A percentile compares a stretch with the other conserved stretches of the same genome.
Evolutionary conservation across 2,888 invertebrate genomes (phyloP).

Genomic region (Entomobrya proxima): DNA sequence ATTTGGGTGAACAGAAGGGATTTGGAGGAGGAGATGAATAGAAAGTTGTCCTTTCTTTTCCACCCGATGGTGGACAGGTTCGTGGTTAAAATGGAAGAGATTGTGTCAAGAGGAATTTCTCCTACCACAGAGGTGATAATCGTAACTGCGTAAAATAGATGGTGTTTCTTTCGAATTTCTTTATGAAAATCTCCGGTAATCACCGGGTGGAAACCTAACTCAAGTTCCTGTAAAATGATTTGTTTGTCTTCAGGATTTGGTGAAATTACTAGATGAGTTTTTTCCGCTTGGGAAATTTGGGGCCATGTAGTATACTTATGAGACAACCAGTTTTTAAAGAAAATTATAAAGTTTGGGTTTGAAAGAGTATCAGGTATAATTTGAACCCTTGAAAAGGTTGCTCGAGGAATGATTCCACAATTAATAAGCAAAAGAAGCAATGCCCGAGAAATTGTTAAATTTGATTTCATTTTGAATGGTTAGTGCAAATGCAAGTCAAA

Average conservation of each 20-base stretch:
- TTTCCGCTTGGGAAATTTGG: neutral
- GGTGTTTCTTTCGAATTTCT: neutral
- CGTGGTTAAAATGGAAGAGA: neutral
- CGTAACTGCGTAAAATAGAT: neutral
- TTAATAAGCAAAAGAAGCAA: no score
- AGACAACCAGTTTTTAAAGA: neutral
- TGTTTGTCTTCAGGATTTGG: neutral
- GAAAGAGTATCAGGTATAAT: no score
- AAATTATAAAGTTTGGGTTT: neutral
- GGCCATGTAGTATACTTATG: neutral
- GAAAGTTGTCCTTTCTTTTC: neutral
- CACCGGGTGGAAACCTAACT: neutral
- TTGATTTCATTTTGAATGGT: no score
- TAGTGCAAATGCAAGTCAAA: no score
- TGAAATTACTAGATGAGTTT: neutral
- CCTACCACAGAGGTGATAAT: neutral
- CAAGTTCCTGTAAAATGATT: neutral
- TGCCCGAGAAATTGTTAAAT: no score
- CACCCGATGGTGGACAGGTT: neutral
- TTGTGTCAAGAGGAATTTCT: no score
- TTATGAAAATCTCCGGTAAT: neutral
- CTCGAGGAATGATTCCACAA: no score
- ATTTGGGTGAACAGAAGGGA: neutral
- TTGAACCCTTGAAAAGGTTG: no score
- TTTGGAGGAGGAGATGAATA: neutral